Conservation (phyloP, 2,888 invertebrate genomes). For the Eutolmus rufibarbis region DNA sequence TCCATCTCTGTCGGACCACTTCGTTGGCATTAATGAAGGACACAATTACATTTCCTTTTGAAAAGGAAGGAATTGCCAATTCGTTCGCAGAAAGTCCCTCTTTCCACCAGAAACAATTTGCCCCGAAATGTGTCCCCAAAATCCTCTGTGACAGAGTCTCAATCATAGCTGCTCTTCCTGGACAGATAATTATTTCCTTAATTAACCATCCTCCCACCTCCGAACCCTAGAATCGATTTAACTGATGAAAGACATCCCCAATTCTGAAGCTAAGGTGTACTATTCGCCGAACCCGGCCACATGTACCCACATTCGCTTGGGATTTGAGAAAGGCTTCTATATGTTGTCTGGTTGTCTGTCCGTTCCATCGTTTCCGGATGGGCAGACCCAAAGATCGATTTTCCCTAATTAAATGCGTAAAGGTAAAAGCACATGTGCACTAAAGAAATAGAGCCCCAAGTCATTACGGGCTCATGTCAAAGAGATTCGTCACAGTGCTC, state of each 20-base stretch:
- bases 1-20: not conserved
- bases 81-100: not conserved
- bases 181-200: not conserved
- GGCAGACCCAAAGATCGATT: not conserved
- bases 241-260: not conserved
- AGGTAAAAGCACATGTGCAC: not conserved
- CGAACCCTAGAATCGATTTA: not conserved
- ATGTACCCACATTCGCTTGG: not conserved
- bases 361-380: not conserved
- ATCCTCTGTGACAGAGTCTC: not conserved
- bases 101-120: not conserved
- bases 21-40: not conserved
- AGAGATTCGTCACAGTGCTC: not conserved
- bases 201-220: not conserved
- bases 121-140: not conserved
- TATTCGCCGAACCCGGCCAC: not conserved
- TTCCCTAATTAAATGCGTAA: conserved; percentile 15
- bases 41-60: not conserved
- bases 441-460: not conserved
- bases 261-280: not conserved
- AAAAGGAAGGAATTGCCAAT: not conserved
- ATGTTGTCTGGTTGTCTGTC: not conserved
- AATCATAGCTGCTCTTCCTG: not conserved
- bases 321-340: not conserved
- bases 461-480: conserved; percentile 7